A percentile compares a stretch with the other conserved stretches of the same genome.
phyloP scores from a whole-genome alignment of 2,797 vertebrate genomes.

The Podargus strigoides region DNA sequence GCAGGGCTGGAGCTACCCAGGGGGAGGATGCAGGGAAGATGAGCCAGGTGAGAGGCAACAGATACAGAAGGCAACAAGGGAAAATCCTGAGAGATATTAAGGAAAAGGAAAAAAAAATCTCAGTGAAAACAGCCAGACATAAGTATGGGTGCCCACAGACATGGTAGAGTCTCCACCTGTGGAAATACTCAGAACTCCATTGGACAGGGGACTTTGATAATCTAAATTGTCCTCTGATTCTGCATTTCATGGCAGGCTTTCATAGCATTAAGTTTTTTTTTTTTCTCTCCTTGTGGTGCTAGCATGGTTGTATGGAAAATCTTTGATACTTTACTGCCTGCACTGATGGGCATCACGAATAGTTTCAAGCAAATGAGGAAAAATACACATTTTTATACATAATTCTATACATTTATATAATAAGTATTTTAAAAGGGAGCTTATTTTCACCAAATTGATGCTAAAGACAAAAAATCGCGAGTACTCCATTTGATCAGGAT shows the following conservation, averaged over 20 bases:
- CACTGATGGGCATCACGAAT: not conserved
- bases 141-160: not conserved
- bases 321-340: not conserved
- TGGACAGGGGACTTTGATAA: not conserved
- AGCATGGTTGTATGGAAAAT: not conserved
- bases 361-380: not conserved
- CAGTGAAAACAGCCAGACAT: not conserved
- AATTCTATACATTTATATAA: not conserved
- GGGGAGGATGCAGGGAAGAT: not conserved
- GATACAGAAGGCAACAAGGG: not conserved
- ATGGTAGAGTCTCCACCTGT: not conserved
- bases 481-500: not conserved
- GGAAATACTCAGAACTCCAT: not conserved
- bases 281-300: not conserved
- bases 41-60: not conserved
- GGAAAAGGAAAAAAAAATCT: not conserved
- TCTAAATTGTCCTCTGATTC: not conserved
- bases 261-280: not conserved
- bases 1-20: not conserved
- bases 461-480: not conserved
- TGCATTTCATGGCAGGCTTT: not conserved
- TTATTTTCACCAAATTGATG: not conserved
- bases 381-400: accelerated
- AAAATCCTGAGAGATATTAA: not conserved
- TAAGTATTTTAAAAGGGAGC: not conserved